phyloP scores from a whole-genome alignment of 2,797 vertebrate genomes.

The Astyanax mexicanus region DNA sequence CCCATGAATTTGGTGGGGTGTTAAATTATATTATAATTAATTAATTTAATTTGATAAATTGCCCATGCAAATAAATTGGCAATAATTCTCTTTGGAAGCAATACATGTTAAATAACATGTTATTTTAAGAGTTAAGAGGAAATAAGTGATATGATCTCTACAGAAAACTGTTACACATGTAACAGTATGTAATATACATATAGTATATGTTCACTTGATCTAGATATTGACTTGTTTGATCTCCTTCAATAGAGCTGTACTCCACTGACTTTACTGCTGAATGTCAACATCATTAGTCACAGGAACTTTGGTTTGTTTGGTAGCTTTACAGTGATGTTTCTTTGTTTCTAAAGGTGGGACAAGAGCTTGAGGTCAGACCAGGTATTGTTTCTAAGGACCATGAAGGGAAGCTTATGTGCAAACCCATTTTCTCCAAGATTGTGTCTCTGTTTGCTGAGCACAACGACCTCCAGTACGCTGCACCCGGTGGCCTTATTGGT shows the following conservation, averaged over 20 bases:
- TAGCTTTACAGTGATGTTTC: background rate
- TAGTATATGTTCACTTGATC: no score
- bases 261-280: background rate
- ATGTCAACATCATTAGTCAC: background rate
- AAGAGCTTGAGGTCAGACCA: slow-evolving; percentile 96
- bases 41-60: no score
- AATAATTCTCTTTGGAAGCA: no score
- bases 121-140: no score
- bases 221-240: background rate
- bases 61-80: no score
- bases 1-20: no score
- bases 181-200: no score
- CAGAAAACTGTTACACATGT: no score
- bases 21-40: no score
- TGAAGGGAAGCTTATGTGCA: slow-evolving; percentile 99
- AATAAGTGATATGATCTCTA: no score
- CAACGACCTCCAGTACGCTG: slow-evolving; percentile 97
- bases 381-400: slow-evolving; percentile 99
- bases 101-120: no score
- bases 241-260: background rate
- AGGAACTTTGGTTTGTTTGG: background rate
- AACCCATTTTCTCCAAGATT: slow-evolving; percentile 99
- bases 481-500: slow-evolving; percentile 98
- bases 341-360: slow-evolving; percentile 84
- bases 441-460: slow-evolving; percentile 97